phyloP scores from a whole-genome alignment of 2,113 vertebrate genomes.

The Fregata magnificens region DNA sequence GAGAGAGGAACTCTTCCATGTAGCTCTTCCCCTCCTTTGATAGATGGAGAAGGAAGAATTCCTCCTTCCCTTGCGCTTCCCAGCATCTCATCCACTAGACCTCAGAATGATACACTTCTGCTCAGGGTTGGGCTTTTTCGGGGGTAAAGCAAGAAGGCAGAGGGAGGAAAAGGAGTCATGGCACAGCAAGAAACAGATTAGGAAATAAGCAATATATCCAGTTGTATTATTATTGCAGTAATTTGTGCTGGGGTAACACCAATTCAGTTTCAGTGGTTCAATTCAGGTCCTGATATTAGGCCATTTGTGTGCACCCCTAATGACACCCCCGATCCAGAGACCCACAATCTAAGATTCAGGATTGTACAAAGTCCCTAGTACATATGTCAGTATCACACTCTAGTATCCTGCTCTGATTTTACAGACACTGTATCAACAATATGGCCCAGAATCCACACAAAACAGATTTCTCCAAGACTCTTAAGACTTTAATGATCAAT shows the following conservation, averaged over 20 bases:
- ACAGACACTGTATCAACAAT: not conserved
- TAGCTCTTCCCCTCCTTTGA: not conserved
- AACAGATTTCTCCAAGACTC: not conserved
- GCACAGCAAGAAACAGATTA: not conserved
- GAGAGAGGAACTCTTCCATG: not conserved
- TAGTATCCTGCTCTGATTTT: not conserved
- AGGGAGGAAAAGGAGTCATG: not conserved
- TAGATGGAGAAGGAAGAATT: not conserved
- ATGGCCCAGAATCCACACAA: not conserved
- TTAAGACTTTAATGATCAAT: not conserved
- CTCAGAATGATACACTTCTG: not conserved
- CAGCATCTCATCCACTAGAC: not conserved
- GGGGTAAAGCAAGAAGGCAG: not conserved
- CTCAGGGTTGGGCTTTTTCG: not conserved
- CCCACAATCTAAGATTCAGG: not conserved
- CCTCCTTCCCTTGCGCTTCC: not conserved
- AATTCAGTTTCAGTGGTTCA: not conserved
- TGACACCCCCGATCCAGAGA: not conserved
- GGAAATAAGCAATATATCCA: not conserved
- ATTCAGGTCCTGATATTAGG: not conserved
- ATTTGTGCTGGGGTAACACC: not conserved
- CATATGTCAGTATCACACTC: not conserved
- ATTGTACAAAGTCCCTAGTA: not conserved
- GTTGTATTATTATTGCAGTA: not conserved
- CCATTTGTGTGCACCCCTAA: not conserved